These are phyloP conservation scores for Luscinia megarhynchos DNA, from an alignment of 2,797 vertebrate genomes.

Conservation along the genomic window DNA sequence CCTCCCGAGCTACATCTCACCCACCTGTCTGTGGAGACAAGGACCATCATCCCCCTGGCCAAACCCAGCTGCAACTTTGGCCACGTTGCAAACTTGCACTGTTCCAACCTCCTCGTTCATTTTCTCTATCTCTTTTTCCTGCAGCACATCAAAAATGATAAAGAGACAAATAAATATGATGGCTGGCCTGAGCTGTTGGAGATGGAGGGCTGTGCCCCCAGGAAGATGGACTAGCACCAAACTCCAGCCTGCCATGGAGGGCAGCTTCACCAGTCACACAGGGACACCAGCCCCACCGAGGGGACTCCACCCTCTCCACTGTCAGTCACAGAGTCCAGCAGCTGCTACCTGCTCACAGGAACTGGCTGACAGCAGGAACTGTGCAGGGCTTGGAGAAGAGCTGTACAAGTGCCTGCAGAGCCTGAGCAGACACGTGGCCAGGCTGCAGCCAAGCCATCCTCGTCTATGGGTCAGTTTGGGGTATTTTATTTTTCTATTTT, in stretches of 20 bases:
- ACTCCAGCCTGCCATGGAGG: background rate
- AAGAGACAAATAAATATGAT: constrained; percentile 80
- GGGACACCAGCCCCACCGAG: background rate
- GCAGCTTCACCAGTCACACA: background rate
- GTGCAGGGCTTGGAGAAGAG: background rate
- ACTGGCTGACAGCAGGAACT: background rate
- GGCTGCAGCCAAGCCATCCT: background rate
- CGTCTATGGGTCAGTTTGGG: background rate
- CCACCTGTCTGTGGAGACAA: background rate
- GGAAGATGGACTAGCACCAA: constrained; percentile 60
- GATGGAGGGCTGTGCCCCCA: constrained; percentile 85
- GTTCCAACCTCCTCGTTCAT: background rate
- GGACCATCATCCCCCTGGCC: rapidly evolving
- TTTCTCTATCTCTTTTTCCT: background rate
- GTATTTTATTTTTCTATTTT: constrained; percentile 8
- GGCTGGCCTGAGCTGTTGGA: constrained; percentile 86
- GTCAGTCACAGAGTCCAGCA: background rate
- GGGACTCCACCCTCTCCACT: background rate
- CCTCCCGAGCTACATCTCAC: background rate
- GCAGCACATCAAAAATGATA: constrained; percentile 77
- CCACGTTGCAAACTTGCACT: background rate
- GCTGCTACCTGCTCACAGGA: background rate
- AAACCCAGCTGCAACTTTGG: background rate
- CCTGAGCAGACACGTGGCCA: background rate
- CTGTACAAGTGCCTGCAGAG: background rate